These are phyloP conservation scores for Diachasmimorpha longicaudata DNA, from an alignment of 1,140 invertebrate genomes.

Conservation along the genomic window DNA sequence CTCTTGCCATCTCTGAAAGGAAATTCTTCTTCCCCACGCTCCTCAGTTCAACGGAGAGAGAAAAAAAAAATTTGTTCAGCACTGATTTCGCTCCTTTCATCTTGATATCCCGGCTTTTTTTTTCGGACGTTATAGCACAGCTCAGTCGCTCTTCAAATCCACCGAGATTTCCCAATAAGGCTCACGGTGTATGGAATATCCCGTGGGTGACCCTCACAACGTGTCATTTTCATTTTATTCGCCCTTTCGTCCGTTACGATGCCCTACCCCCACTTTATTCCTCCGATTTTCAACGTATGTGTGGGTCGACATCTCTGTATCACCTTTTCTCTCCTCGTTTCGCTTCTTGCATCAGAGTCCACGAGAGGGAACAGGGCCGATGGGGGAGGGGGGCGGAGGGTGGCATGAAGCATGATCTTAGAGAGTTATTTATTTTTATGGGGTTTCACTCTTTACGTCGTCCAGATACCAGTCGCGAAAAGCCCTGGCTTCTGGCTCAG, in stretches of 20 bases:
- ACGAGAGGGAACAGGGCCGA: neutral
- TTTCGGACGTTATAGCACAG: neutral
- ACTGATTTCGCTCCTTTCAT: constrained; percentile 3
- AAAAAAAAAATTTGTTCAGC: neutral
- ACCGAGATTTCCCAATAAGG: constrained; percentile 21
- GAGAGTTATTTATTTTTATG: constrained; percentile 60
- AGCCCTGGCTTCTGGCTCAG: constrained; percentile 28
- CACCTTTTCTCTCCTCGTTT: neutral
- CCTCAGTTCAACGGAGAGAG: neutral
- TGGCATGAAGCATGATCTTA: constrained; percentile 12
- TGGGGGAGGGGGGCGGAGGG: neutral
- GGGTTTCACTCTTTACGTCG: constrained; percentile 44
- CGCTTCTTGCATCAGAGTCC: neutral
- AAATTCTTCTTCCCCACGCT: neutral
- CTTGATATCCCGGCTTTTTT: neutral
- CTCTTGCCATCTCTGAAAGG: neutral
- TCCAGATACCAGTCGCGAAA: constrained; percentile 29
- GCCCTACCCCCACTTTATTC: neutral
- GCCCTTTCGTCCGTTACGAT: neutral
- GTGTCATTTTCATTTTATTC: constrained; percentile 25
- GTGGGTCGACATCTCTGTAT: neutral
- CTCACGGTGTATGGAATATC: constrained; percentile 13
- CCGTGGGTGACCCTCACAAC: constrained; percentile 15
- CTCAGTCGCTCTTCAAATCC: constrained; percentile 10
- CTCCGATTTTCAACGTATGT: neutral